Evolutionary conservation across 1,140 invertebrate genomes (phyloP).

Genomic region (Lordiphosa collinella): DNA sequence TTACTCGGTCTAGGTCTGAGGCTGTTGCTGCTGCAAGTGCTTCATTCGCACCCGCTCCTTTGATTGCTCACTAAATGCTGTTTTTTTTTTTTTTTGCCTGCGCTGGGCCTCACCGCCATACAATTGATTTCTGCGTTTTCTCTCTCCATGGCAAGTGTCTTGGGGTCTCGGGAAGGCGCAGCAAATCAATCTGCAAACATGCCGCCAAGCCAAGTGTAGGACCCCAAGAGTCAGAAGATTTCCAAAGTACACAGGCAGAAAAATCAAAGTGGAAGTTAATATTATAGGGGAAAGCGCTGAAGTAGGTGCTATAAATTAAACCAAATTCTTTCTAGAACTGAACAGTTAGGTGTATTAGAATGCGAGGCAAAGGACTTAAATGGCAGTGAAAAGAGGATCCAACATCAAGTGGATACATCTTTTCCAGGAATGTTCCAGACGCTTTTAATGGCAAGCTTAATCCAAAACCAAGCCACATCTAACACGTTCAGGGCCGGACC

Average conservation of each 20-base stretch:
- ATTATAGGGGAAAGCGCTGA: too few relatives aligned
- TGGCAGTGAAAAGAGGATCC: too few relatives aligned
- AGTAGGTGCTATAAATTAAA: too few relatives aligned
- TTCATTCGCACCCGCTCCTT: constrained; percentile 38
- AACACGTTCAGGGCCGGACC: too few relatives aligned
- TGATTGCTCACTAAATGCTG: constrained; percentile 64
- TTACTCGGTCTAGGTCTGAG: constrained; percentile 31
- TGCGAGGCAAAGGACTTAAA: too few relatives aligned
- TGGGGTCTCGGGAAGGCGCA: constrained; percentile 58
- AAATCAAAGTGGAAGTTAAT: neutral
- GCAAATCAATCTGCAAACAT: constrained; percentile 77
- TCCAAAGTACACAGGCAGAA: constrained; percentile 8
- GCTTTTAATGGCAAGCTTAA: too few relatives aligned
- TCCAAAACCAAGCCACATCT: too few relatives aligned
- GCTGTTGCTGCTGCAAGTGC: constrained; percentile 11
- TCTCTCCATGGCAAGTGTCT: constrained; percentile 60
- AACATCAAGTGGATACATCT: too few relatives aligned
- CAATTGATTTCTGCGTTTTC: constrained; percentile 68
- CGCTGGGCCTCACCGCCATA: constrained; percentile 17
- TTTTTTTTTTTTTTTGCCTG: too few relatives aligned
- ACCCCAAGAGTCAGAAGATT: constrained; percentile 16
- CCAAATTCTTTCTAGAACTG: too few relatives aligned
- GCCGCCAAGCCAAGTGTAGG: constrained; percentile 64
- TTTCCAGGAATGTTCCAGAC: too few relatives aligned
- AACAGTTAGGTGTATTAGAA: too few relatives aligned